Conservation (phyloP, 1,140 invertebrate genomes). For the Ctenoplectra terminalis region DNA sequence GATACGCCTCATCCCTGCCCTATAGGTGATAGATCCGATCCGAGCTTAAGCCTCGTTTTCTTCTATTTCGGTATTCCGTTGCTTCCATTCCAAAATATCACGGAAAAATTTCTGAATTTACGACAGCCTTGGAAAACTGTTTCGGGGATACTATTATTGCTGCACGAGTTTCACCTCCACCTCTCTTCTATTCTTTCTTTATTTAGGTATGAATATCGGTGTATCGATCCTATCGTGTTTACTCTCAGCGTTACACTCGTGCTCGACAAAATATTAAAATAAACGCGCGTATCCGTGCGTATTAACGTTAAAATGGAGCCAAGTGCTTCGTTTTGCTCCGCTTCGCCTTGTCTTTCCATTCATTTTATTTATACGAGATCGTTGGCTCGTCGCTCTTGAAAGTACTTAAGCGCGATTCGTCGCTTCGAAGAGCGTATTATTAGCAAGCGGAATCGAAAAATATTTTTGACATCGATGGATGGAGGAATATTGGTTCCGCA, state of each 20-base stretch:
- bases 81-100: not conserved
- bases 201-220: not conserved
- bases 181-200: not conserved
- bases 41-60: slow-evolving; percentile 41
- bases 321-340: not conserved
- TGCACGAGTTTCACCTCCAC: not conserved
- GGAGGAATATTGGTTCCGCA: not conserved
- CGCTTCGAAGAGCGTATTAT: slow-evolving; percentile 21
- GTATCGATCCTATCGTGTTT: slow-evolving; percentile 31
- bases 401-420: slow-evolving; percentile 5
- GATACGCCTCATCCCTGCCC: slow-evolving; percentile 5
- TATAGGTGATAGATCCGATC: slow-evolving; percentile 18
- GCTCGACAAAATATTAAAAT: slow-evolving; percentile 19
- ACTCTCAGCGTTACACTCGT: not conserved
- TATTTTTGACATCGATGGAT: not conserved
- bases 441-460: not conserved
- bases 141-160: not conserved
- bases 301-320: slow-evolving; percentile 5
- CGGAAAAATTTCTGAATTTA: slow-evolving; percentile 21
- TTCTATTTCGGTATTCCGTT: not conserved
- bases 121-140: not conserved
- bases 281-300: not conserved
- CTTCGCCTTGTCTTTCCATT: not conserved
- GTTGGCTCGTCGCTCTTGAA: not conserved
- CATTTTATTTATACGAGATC: slow-evolving; percentile 21